Conservation (phyloP, 1,140 invertebrate genomes). For the Sycophila sp. region DNA sequence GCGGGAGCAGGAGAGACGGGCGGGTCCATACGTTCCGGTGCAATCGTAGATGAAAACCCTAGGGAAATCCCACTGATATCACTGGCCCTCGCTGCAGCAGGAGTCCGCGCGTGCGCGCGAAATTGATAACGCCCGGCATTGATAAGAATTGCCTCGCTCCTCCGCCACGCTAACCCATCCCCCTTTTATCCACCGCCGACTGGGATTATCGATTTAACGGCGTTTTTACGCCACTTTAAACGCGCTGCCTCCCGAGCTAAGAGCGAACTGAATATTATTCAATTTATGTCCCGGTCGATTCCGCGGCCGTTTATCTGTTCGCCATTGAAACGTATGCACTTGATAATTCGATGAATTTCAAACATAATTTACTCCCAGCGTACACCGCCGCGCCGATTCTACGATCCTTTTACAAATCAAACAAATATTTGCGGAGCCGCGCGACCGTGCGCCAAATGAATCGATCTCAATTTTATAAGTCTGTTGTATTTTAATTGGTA, state of each 20-base stretch:
- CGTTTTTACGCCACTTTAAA: not conserved
- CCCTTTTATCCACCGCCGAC: not conserved
- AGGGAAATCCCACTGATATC: slow-evolving; percentile 32
- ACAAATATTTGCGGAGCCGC: too few species aligned
- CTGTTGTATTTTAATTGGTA: too few species aligned
- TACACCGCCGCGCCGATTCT: too few species aligned
- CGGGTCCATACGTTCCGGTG: not conserved
- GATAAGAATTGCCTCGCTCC: slow-evolving; percentile 22
- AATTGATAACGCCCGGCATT: slow-evolving; percentile 36
- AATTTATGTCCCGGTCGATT: not conserved
- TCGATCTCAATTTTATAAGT: too few species aligned
- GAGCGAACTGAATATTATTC: not conserved
- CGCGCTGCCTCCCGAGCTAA: not conserved
- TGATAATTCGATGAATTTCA: too few species aligned
- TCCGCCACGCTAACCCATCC: too few species aligned
- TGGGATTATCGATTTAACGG: not conserved
- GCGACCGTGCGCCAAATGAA: too few species aligned
- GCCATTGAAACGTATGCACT: too few species aligned
- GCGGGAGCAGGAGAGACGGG: slow-evolving; percentile 6
- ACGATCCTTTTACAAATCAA: too few species aligned
- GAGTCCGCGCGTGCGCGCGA: not conserved
- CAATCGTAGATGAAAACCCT: slow-evolving; percentile 24
- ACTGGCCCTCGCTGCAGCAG: too few species aligned
- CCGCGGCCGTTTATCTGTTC: too few species aligned
- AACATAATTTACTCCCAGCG: too few species aligned